A percentile compares a stretch with the other conserved stretches of the same genome.
These are phyloP conservation scores for Lottia gigantea DNA, from an alignment of 2,888 invertebrate genomes.

Conservation along the genomic window DNA sequence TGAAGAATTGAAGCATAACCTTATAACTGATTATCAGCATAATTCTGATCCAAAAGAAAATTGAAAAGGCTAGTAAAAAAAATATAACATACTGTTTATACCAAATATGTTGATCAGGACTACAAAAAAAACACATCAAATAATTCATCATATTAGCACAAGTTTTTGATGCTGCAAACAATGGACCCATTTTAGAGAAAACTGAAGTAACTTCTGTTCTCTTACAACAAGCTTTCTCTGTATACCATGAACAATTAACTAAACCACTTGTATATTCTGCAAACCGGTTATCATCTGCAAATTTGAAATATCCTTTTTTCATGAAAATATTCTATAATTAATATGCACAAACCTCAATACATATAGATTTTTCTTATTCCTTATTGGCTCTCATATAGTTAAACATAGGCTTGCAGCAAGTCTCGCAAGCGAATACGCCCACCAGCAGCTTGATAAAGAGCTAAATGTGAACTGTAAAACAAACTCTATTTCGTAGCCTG, in stretches of 20 bases:
- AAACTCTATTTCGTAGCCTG: no score
- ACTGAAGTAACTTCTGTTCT: slow-evolving; percentile 68
- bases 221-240: slow-evolving; percentile 65
- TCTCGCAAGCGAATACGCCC: no score
- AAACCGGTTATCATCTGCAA: slow-evolving; percentile 45
- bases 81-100: slow-evolving; percentile 41
- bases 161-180: slow-evolving; percentile 57
- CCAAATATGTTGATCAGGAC: slow-evolving; percentile 66
- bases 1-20: no score
- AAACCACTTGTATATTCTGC: slow-evolving; percentile 59
- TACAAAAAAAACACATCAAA: slow-evolving; percentile 69
- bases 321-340: no score
- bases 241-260: slow-evolving; percentile 68
- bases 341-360: no score
- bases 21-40: no score
- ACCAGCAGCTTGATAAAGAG: no score
- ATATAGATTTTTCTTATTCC: no score
- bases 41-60: not conserved
- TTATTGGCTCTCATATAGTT: no score
- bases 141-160: slow-evolving; percentile 67
- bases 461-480: no score
- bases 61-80: not conserved
- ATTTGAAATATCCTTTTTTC: no score
- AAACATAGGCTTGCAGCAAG: no score
- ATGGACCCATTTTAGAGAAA: slow-evolving; percentile 63